A percentile compares a stretch with the other conserved stretches of the same genome.
These are phyloP conservation scores for Zeugodacus cucurbitae DNA, from an alignment of 1,140 invertebrate genomes.

Conservation along the genomic window DNA sequence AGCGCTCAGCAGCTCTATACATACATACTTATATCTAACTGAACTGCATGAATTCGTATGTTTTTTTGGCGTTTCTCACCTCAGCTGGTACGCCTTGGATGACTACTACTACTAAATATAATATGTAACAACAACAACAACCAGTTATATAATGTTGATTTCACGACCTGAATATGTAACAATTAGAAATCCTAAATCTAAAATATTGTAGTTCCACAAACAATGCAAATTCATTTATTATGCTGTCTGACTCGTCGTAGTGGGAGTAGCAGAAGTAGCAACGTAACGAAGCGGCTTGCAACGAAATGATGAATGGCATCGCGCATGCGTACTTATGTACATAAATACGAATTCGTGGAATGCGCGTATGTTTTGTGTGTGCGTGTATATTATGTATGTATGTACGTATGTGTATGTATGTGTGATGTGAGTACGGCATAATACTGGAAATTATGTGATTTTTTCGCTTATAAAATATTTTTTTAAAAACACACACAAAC, in stretches of 20 bases:
- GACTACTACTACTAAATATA: slow-evolving; percentile 16
- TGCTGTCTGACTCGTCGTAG: neutral
- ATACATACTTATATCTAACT: too few species aligned
- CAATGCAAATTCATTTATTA: neutral
- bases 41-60: neutral
- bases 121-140: neutral
- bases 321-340: neutral
- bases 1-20: neutral
- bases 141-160: neutral
- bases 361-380: neutral
- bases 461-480: slow-evolving; percentile 29
- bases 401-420: neutral
- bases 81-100: neutral
- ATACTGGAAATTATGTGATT: slow-evolving; percentile 25
- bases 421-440: neutral
- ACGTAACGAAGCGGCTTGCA: neutral
- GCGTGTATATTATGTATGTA: neutral
- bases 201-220: slow-evolving; percentile 7
- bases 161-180: slow-evolving; percentile 16
- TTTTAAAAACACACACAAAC: neutral
- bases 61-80: neutral
- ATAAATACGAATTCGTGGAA: too few species aligned
- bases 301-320: neutral
- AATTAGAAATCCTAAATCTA: slow-evolving; percentile 13
- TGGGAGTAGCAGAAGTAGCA: neutral